Evolutionary conservation across 2,113 vertebrate species (phyloP).

Genomic region (Catharus bicknelli): DNA sequence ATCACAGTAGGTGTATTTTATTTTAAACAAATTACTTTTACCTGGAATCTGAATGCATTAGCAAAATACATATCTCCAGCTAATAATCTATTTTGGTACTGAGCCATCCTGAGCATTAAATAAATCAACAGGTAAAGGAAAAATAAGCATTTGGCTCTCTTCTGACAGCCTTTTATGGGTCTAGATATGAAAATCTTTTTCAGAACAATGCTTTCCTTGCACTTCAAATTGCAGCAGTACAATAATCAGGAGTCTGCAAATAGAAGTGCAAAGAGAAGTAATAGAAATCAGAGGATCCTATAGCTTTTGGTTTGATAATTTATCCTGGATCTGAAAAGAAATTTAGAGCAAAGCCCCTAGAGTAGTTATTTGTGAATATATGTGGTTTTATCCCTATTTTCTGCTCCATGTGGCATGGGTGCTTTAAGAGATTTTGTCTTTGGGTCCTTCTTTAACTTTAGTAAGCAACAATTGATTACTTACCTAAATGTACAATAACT

Average conservation of each 20-base stretch:
- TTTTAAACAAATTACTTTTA: not conserved
- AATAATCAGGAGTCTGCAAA: not conserved
- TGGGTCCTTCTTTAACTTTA: not conserved
- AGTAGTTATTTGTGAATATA: not conserved
- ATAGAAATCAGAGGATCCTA: not conserved
- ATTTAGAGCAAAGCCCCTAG: not conserved
- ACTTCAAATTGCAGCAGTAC: not conserved
- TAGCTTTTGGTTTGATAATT: not conserved
- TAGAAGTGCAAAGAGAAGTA: not conserved
- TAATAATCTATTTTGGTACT: not conserved
- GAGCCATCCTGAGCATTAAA: not conserved
- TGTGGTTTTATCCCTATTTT: not conserved
- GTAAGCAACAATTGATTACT: not conserved
- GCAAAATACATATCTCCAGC: not conserved
- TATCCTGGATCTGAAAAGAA: not conserved
- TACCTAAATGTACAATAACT: not conserved
- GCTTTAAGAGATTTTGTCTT: not conserved
- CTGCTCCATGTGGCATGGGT: rapidly evolving
- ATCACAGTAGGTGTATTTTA: not conserved
- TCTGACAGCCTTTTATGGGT: not conserved
- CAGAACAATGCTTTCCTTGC: not conserved
- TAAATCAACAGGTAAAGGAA: not conserved
- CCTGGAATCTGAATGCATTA: not conserved
- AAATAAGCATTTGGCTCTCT: not conserved
- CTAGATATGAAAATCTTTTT: not conserved